Evolutionary conservation across 2,888 invertebrate genomes (phyloP).

Genomic region (Luperina testacea): DNA sequence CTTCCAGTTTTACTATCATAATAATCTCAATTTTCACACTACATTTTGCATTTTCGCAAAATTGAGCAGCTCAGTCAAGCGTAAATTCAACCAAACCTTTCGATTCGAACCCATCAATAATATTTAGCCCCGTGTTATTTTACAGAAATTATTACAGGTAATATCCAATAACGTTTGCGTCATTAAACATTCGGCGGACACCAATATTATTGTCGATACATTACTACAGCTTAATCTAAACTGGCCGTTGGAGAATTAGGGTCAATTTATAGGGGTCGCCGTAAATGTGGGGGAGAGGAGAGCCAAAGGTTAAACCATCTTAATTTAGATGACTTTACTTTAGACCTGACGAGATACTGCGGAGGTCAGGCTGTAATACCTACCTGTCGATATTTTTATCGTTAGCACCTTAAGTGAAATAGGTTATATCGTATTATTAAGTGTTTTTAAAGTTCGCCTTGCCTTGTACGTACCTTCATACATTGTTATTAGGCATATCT

Average conservation of each 20-base stretch:
- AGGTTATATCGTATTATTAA: neutral
- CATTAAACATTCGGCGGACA: constrained; percentile 34
- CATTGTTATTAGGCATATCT: neutral
- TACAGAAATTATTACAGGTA: constrained; percentile 32
- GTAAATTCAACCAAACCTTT: constrained; percentile 28
- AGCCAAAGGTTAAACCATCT: constrained; percentile 77
- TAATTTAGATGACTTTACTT: constrained; percentile 68
- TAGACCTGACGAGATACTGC: constrained; percentile 28
- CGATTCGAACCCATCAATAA: constrained; percentile 32
- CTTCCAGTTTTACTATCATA: neutral
- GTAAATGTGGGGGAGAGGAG: constrained; percentile 71
- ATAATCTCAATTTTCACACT: constrained; percentile 29
- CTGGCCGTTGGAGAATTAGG: constrained; percentile 72
- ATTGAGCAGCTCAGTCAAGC: constrained; percentile 29
- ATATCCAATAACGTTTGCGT: constrained; percentile 34
- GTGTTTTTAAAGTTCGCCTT: neutral
- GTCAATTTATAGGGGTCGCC: constrained; percentile 79
- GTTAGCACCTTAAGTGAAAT: neutral
- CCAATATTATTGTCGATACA: constrained; percentile 63
- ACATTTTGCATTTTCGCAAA: constrained; percentile 44
- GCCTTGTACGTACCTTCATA: neutral
- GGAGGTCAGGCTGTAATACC: constrained; percentile 15
- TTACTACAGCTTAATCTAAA: constrained; percentile 70
- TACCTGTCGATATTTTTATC: constrained; percentile 24
- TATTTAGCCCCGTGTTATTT: constrained; percentile 25